phyloP scores from a whole-genome alignment of 2,888 invertebrate species.

The Spodoptera littoralis region DNA sequence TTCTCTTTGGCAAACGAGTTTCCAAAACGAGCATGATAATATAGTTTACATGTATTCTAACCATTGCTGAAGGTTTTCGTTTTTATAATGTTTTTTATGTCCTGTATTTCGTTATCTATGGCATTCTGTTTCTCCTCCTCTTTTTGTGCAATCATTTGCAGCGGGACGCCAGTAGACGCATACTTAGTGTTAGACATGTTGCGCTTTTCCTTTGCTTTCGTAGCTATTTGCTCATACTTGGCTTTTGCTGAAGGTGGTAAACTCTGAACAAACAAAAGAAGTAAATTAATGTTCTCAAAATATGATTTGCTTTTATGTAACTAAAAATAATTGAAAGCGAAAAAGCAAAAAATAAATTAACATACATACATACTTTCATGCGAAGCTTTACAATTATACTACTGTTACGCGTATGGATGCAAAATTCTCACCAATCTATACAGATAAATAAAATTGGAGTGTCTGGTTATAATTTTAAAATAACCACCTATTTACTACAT shows the following conservation, averaged over 20 bases:
- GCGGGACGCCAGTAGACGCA: conserved; percentile 72
- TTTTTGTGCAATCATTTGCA: conserved; percentile 66
- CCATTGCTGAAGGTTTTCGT: conserved; percentile 67
- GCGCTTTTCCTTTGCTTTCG: conserved; percentile 64
- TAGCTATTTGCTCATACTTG: conserved; percentile 73
- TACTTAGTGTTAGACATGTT: conserved; percentile 66
- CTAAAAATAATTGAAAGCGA: no score
- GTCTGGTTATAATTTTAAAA: no score
- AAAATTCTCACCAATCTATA: no score
- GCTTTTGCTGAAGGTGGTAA: conserved; percentile 60
- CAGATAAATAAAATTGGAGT: no score
- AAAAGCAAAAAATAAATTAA: no score
- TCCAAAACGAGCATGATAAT: no score
- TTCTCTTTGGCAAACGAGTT: no score
- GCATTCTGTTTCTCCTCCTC: conserved; percentile 65
- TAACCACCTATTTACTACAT: no score
- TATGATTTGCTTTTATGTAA: no score
- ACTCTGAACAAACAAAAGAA: conserved; percentile 54
- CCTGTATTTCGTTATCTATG: conserved; percentile 66
- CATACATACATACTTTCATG: no score
- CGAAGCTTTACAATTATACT: no score
- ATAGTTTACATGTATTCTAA: conserved; percentile 45
- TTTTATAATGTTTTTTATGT: conserved; percentile 74
- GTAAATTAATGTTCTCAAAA: neutral
- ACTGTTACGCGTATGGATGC: no score